Evolutionary conservation across 1,140 invertebrate genomes (phyloP), one percentile per base, ranked within the genome.

Genomic region (Tetramorium alpestre): DNA sequence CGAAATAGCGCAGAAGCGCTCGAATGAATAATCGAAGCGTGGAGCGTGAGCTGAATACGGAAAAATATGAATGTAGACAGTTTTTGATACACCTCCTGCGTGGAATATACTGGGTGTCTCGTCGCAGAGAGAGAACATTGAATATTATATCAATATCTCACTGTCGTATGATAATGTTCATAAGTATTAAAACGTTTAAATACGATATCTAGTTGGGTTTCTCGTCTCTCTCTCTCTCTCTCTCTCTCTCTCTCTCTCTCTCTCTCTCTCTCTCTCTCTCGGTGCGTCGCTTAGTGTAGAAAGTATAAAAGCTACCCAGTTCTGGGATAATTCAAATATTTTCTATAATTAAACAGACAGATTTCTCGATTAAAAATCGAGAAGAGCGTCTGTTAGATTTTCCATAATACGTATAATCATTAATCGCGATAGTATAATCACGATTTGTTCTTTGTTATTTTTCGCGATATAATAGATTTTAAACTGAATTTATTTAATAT

Each of bases 11-110:
- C 64, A 25, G 22, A 69, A 56, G 56, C 28, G 67, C 78, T 69
- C 51, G 76, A 49, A 81, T 81, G 44, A 80, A 85, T 64, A 56
- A 88, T 77, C 69, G 84, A 81, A 88, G 86, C 87, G 76, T 80
- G 73, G 70, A 87, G 69, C 70, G 64, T 76, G 78, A 77, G 85
- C 86, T 86, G 89, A 87, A 28, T 85, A 49, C 69, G 18, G 41
- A 60, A 82, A 72, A 73, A 73, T 72, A n/a, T 44, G 38, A 70
- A 58, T 81, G 51, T 54, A n/a, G 22, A 82, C 65, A 58, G 25
- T 72, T 82, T 82, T 82, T 58, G 51, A 82, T 82, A 58, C 49
- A 82, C 38, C 18, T n/a, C 41, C 22, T 58, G 33, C 33, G 25
- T n/a, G 41, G 25, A 5, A 73, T 82, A 22, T 73, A 73, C 51